A percentile compares a stretch with the other conserved stretches of the same genome.
These are phyloP conservation scores for Yasuhikotakia modesta DNA, from an alignment of 2,797 vertebrate genomes.

Conservation along the genomic window DNA sequence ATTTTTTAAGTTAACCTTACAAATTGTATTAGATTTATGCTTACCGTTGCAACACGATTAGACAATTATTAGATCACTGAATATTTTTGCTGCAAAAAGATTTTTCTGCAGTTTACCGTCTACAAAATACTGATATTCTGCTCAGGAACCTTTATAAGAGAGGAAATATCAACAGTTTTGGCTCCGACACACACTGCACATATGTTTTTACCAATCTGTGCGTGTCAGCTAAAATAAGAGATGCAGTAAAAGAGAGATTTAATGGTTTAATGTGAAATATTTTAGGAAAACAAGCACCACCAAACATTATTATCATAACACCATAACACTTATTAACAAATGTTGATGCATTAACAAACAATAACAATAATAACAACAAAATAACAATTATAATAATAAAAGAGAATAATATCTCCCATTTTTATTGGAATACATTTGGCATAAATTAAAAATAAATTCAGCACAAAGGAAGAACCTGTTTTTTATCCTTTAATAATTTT, in stretches of 20 bases:
- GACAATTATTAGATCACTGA: background rate
- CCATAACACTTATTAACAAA: too few relatives aligned
- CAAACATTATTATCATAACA: too few relatives aligned
- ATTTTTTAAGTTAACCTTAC: too few relatives aligned
- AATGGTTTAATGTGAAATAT: background rate
- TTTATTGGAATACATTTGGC: too few relatives aligned
- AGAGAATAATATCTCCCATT: too few relatives aligned
- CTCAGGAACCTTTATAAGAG: background rate
- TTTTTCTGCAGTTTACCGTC: background rate
- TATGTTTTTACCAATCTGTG: background rate
- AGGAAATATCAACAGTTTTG: background rate
- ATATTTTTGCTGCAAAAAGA: background rate
- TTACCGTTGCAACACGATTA: background rate
- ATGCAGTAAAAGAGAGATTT: background rate
- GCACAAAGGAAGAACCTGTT: too few relatives aligned
- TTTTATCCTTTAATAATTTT: too few relatives aligned
- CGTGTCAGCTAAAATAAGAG: background rate
- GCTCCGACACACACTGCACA: background rate
- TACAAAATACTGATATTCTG: background rate
- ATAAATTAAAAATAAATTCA: too few relatives aligned
- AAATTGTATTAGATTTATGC: background rate
- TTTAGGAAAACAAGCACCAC: background rate
- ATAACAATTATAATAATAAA: too few relatives aligned
- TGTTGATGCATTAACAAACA: too few relatives aligned
- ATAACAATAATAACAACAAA: too few relatives aligned